Conservation (phyloP, 1,140 invertebrate genomes). For the Drosophila repletoides region DNA sequence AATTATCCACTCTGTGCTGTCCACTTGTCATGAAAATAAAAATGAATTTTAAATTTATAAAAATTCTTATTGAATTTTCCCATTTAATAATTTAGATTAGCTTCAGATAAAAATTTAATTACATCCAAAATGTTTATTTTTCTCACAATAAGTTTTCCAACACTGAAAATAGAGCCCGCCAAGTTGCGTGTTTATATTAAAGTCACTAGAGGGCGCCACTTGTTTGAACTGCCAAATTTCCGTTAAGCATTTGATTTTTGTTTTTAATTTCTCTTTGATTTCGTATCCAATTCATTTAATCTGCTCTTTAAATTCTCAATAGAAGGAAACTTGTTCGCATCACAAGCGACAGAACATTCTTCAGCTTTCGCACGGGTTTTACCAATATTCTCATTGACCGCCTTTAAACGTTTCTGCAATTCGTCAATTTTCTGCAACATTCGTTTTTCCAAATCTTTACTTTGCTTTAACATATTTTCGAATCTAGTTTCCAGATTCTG, state of each 20-base stretch:
- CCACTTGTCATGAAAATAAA: no score
- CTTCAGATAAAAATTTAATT: no score
- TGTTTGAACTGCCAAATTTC: not conserved
- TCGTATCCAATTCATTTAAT: not conserved
- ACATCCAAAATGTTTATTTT: no score
- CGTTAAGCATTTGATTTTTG: not conserved
- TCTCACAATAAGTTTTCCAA: no score
- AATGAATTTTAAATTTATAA: no score
- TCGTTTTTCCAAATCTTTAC: not conserved
- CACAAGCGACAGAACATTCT: slow-evolving; percentile 7
- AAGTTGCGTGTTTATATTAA: no score
- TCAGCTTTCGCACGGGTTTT: not conserved
- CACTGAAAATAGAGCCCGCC: no score
- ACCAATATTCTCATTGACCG: not conserved
- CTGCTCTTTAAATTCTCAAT: not conserved
- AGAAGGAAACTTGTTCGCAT: slow-evolving; percentile 12
- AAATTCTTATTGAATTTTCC: no score
- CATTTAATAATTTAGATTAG: no score
- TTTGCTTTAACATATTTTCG: not conserved
- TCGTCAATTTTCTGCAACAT: not conserved
- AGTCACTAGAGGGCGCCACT: no score
- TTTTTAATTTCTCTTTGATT: not conserved
- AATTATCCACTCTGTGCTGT: no score
- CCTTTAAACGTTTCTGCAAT: slow-evolving; percentile 4
- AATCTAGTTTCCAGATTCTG: slow-evolving; percentile 10